Evolutionary conservation across 2,797 vertebrate genomes (phyloP), one percentile per base, ranked within the genome.

Genomic region (Aplochiton taeniatus): DNA sequence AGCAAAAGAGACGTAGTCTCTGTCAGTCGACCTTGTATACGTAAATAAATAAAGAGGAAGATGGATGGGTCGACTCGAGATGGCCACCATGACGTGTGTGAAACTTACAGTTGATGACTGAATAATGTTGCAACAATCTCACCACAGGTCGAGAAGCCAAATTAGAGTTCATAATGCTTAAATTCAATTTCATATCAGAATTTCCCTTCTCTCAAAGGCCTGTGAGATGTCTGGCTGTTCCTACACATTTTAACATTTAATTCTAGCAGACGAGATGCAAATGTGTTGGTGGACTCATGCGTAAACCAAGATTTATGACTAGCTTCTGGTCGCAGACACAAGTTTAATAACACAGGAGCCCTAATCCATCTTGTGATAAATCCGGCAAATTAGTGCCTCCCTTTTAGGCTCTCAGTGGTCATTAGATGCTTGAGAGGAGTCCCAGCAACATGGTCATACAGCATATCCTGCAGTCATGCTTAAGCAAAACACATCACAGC

Each of bases 271-370:
- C 80, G 68, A 81, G 78, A 81, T 82, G 83, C 77, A 83, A 83
- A 88, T 67, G 58, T 82, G 65, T 89, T 85, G 85, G 80, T 83
- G 83, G 76, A 64, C 76, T 78, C 79, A 83, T 71, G 79, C 82
- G 76, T 76, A 78, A 85, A 85, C 64, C 48, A 76, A 82, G 88
- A 90, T 90, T 90, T 87, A 91, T 85, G 76, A 66, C 54, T 55
- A 74, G 80, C 76, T 80, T 83, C 77, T 66, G 58, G 75, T 72
- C 60, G 68, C 65, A 67, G 79, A 56, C 73, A 53, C 66, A 68
- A 77, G 85, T 87, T 76, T 90, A 81, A 85, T 73, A 83, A 73
- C 71, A 65, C 76, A 78, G 76, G 77, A 70, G 73, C 68, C 73
- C 57, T 59, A 80, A 88, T 89, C 75, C 65, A 80, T 88, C 85